Evolutionary conservation across 2,113 vertebrate species (phyloP), one percentile per base, ranked within the genome.

Genomic region (Maccullochella peelii): DNA sequence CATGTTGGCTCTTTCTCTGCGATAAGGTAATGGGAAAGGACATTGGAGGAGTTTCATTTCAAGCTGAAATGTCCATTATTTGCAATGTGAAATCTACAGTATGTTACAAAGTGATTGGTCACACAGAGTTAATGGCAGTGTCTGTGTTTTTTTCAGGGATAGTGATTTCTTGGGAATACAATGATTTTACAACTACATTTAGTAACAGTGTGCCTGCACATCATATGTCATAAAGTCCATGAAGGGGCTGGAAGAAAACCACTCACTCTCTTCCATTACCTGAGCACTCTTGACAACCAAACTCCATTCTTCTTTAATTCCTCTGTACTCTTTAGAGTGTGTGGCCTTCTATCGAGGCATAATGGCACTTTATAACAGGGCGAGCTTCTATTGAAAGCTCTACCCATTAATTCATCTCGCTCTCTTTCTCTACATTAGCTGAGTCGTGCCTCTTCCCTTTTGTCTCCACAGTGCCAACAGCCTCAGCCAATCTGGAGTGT

Each of bases 271-370:
- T 8, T 38, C 49, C 42, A 50, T 62, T n/a, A 72, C 50, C 50
- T 52, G 52, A 49, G 15, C 36, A 21, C 65, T 52, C 82, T 33
- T 25, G 14, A 71, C 62, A 77, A 42, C 23, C 11, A 18, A 76
- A 21, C 33, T 78, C n/a, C 44, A 47, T 57, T 79, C 55, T 40
- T 77, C n/a, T 44, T 42, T 66, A 42, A 38, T 40, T 87, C 30
- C 40, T 71, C 9, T 40, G 55, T 12, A 6, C 25, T 69, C 4
- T 0, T 71, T 72, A 0, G 1, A 16, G 47, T 15, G 30, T 1
- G 12, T 16, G 38, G 25, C 54, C 47, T 55, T 40, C 8, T 20
- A 10, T 16, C 55, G 65, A 71, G 7, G 33, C 40, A 1, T 58
- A 65, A 57, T 52, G 40, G 40, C 55, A 62, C 55, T 63, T 57